These are phyloP conservation scores for Rattus norvegicus DNA, from an alignment of 2,113 vertebrate genomes.

Conservation along the genomic window GRCr8 NC_086023.1:152028001-152028500, in stretches of 20 bases:
- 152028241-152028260: not conserved
- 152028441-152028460: conserved; percentile 26
- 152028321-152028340: not conserved
- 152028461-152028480: not conserved
- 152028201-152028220: not conserved
- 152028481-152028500: not conserved
- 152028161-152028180: conserved; percentile 20
- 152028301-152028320: not conserved
- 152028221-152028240: not conserved
- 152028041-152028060: not conserved
- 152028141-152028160: not conserved
- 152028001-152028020: conserved; percentile 2
- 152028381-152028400: conserved; percentile 38
- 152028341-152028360: not conserved
- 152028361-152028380: conserved; percentile 1
- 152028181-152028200: not conserved
- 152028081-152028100: conserved; percentile 49
- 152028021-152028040: conserved; percentile 43
- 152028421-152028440: not conserved
- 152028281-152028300: not conserved
- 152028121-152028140: conserved; percentile 16
- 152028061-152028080: not conserved
- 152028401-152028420: not conserved
- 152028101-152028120: not conserved
- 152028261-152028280: not conserved